Evolutionary conservation across 2,888 invertebrate species (phyloP), one percentile per base, ranked within the genome.

Genomic region (Pollenia griseotomentosa): DNA sequence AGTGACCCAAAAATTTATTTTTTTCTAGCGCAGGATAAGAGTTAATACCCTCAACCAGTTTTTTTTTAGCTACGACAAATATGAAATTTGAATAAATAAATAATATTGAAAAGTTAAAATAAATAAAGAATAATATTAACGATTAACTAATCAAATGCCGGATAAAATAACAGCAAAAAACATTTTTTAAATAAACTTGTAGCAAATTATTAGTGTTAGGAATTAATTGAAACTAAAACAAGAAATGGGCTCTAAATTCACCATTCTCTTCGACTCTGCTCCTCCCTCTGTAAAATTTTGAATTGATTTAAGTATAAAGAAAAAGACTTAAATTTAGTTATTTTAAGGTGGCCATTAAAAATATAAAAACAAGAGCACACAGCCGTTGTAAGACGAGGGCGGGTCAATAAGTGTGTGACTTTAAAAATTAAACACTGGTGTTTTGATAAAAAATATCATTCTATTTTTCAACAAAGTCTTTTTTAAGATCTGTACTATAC

Each of bases 271-370:
- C 14, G 11, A 12, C 6, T 53, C 42, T 40, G 11, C 53, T 51
- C 33, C 55, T 65, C 61, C 74, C 40, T 19, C 12, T 16, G 44
- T 42, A 19, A 10, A 55, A 19, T 33, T 42, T 63, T 11, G 42
- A 59, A 19, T 48, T 6, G 23, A 12, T 40, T 55, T 42, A 7
- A 33, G 8, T 4, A 14, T 14, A 57, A 46, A 63, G 9, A 8
- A 7, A 46, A 66, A 44, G 16, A 33, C 42, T 51, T 61, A 71
- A 81, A 81, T 74, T 74, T 74, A 81, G 65, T 74, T 74, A 66
- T 81, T 74, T 81, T 16, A 57, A 40, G 65, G 14, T 74, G 73
- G 73, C 65, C 81, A 81, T 74, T 81, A 63, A 61, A 70, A 70
- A 61, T 42, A 65, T 46, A 46, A 78, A 57, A 79, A 61, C 7